phyloP scores from a whole-genome alignment of 2,888 invertebrate genomes.

The Ligdia adustata region DNA sequence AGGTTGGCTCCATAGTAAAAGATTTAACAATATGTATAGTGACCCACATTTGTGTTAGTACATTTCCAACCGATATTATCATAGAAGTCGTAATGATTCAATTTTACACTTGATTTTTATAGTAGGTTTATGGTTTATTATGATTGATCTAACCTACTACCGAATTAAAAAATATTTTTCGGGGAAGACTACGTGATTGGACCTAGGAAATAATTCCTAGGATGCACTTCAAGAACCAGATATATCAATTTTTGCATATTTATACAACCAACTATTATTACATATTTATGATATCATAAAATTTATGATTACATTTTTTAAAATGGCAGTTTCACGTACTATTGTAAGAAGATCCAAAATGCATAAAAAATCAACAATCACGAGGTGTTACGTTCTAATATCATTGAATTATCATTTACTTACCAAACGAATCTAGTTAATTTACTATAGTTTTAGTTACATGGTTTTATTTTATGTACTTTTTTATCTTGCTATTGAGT shows the following conservation, averaged over 20 bases:
- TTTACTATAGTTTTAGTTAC: too few relatives aligned
- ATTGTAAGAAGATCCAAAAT: constrained; percentile 42
- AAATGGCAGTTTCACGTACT: constrained; percentile 50
- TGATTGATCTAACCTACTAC: constrained; percentile 3
- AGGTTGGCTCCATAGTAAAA: too few relatives aligned
- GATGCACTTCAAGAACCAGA: background rate
- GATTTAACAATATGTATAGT: too few relatives aligned
- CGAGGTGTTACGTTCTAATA: background rate
- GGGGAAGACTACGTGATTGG: constrained; percentile 66
- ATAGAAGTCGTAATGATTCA: too few relatives aligned
- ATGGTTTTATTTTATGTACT: too few relatives aligned
- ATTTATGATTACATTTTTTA: background rate
- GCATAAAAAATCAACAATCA: constrained; percentile 33
- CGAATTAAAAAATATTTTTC: background rate
- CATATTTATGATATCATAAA: background rate
- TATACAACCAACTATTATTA: constrained; percentile 6
- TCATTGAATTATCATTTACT: background rate
- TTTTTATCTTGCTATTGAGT: too few relatives aligned
- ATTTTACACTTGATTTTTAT: too few relatives aligned
- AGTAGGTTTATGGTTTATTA: background rate
- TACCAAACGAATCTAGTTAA: background rate
- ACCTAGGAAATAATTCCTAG: constrained; percentile 46
- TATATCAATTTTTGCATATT: constrained; percentile 9
- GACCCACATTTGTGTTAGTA: too few relatives aligned
- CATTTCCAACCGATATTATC: too few relatives aligned